Evolutionary conservation across 2,113 vertebrate species (phyloP).

Genomic region (Aegotheles bennettii): DNA sequence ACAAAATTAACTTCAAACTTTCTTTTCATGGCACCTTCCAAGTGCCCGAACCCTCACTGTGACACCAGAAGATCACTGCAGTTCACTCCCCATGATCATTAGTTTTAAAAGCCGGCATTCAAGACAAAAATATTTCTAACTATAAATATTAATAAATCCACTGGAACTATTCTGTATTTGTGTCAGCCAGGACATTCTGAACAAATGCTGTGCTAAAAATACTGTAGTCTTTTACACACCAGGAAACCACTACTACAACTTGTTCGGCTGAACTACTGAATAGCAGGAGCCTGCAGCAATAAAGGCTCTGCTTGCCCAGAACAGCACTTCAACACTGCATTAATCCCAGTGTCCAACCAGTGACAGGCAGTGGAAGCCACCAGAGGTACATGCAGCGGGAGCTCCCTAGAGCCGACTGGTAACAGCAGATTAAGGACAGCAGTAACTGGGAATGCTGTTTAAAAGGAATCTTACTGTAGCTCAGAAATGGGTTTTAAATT

Average conservation of each 20-base stretch:
- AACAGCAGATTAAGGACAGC: neutral
- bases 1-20: neutral
- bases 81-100: neutral
- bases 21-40: neutral
- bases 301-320: neutral
- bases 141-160: neutral
- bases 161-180: neutral
- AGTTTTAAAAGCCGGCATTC: neutral
- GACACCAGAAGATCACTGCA: neutral
- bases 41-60: neutral
- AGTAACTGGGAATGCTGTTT: neutral
- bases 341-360: neutral
- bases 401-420: neutral
- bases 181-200: conserved; percentile 11
- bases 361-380: neutral
- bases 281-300: neutral
- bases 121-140: neutral
- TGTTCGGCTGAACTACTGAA: neutral
- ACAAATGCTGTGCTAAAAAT: conserved; percentile 26
- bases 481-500: neutral
- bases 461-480: neutral
- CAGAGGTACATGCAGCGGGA: neutral
- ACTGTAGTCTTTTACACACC: neutral
- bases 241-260: neutral
- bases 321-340: neutral